A percentile compares a stretch with the other conserved stretches of the same genome.
These are phyloP conservation scores for Henricia sp. DNA, from an alignment of 53 echinoderm and acorn worm species.

Conservation along the genomic window DNA sequence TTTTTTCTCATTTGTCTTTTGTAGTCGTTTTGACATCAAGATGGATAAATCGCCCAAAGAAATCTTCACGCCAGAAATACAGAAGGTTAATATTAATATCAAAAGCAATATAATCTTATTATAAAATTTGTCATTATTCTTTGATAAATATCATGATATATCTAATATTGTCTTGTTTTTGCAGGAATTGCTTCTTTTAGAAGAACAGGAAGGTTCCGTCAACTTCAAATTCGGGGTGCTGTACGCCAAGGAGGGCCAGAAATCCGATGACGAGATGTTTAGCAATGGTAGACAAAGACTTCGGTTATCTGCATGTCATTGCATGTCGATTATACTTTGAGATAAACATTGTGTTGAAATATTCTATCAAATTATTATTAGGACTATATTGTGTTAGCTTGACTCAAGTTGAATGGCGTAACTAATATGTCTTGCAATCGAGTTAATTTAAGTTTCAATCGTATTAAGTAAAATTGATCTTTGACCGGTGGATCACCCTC, in stretches of 20 bases:
- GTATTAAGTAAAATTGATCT: too few species aligned
- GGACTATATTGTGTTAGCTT: too few species aligned
- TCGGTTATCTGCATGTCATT: too few species aligned
- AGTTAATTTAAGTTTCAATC: too few species aligned
- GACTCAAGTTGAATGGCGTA: too few species aligned
- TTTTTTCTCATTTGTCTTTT: constrained; percentile 10
- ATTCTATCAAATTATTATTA: too few species aligned
- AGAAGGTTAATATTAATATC: constrained; percentile 97
- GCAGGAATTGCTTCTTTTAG: constrained; percentile 90
- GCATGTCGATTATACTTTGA: too few species aligned
- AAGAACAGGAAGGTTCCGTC: constrained; percentile 97
- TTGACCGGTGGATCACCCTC: too few species aligned
- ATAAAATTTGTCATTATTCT: too few species aligned
- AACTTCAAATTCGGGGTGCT: constrained; percentile 98
- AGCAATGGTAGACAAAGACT: constrained; percentile 83
- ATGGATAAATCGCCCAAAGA: constrained; percentile 94
- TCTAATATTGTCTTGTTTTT: neutral
- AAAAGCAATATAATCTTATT: too few species aligned
- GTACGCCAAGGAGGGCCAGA: constrained; percentile 86
- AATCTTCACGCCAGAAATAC: constrained; percentile 92
- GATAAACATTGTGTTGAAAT: too few species aligned
- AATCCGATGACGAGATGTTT: constrained; percentile 96
- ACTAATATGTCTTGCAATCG: too few species aligned
- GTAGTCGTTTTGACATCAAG: constrained; percentile 93
- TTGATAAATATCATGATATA: neutral